These are phyloP conservation scores for Tapera naevia DNA, from an alignment of 2,797 vertebrate genomes.

Conservation along the genomic window DNA sequence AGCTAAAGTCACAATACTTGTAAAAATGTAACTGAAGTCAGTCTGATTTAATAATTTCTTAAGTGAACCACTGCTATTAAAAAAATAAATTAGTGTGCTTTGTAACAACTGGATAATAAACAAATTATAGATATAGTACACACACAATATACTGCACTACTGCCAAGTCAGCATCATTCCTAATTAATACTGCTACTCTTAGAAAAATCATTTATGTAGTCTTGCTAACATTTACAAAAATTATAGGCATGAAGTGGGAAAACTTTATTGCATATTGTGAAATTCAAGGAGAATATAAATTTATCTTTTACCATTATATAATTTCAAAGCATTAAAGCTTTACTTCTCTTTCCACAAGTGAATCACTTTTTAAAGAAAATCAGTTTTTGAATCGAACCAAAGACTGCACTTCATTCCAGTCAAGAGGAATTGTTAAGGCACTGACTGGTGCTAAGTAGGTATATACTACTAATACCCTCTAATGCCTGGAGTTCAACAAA, in stretches of 20 bases:
- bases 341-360: neutral
- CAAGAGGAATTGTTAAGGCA: neutral
- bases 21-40: neutral
- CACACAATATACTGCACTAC: neutral
- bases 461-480: neutral
- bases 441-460: neutral
- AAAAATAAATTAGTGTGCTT: neutral
- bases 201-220: neutral
- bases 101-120: neutral
- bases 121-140: neutral
- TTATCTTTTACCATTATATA: neutral
- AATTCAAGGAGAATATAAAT: neutral
- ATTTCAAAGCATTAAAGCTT: neutral
- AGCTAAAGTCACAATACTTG: neutral
- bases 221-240: neutral
- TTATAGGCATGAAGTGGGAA: neutral
- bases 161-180: neutral
- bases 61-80: neutral
- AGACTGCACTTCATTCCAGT: neutral
- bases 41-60: neutral
- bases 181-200: neutral
- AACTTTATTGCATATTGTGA: neutral
- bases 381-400: neutral
- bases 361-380: neutral
- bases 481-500: neutral